Evolutionary conservation across 1,140 invertebrate genomes (phyloP), one percentile per base, ranked within the genome.

Genomic region (Rhopalosiphum padi): DNA sequence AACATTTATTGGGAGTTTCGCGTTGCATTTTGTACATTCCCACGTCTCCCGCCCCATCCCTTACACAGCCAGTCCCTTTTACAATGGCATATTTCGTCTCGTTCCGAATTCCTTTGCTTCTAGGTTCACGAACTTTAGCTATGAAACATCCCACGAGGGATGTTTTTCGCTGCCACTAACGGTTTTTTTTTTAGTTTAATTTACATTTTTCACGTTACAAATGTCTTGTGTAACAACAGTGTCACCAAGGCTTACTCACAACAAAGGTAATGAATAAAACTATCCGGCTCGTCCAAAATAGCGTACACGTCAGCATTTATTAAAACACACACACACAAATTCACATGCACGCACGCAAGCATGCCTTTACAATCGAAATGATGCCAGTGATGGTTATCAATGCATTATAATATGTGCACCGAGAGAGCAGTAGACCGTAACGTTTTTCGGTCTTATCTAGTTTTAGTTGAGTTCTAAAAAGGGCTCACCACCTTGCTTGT

Each of bases 221-320:
- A 86, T 86, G 43, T n/a, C 25, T 46, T 3, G 25, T 46, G 43
- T 86, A 46, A 86, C 23, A 46, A 43, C 43, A 43, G 85, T 86
- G 85, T 86, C 85, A 15, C 41, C 43, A n/a, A 30, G 0, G 25
- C 46, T 46, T 30, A 86, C 41, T 21, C 22, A 68, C 60, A 86
- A 86, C 41, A 43, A 86, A 46, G 85, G 85, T 86, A 86, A 86
- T n/a, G 41, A 86, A 86, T 86, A 77, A 77, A 77, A 77, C n/a
- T n/a, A n/a, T 77, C 60, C 30, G 43, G 5, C 43, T 46, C 41
- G 41, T 86, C 41, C 23, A 23, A 43, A 86, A 86, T 43, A 43
- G 23, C 22, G 23, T 43, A 46, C 30, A 18, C 30, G 60, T 77
- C 60, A 77, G 60, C n/a, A 77, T 77, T 77, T 77, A 77, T 77